A percentile compares a stretch with the other conserved stretches of the same genome.
Conservation (phyloP, 1,140 invertebrate species). For the Drosophila parabipectinata region DNA sequence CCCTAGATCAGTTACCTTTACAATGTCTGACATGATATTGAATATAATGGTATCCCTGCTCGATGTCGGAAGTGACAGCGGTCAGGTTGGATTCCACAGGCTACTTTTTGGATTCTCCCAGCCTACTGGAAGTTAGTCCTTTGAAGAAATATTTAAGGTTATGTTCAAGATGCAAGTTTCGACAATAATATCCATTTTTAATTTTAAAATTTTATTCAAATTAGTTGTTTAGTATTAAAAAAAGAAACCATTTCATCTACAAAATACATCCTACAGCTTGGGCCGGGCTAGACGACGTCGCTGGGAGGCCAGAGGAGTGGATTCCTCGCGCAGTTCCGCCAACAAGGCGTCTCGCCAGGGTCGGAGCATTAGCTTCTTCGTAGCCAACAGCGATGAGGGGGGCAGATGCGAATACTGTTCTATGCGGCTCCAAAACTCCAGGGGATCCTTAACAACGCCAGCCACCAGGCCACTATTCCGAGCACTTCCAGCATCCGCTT, state of each 20-base stretch:
- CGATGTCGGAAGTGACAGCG: background rate
- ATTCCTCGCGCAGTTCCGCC: conserved; percentile 43
- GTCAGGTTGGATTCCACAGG: background rate
- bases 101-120: background rate
- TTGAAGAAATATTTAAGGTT: no score
- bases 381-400: conserved; percentile 85
- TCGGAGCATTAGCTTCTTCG: conserved; percentile 85
- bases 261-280: conserved; percentile 8
- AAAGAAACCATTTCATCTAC: no score
- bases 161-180: no score
- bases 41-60: no score
- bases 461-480: conserved; percentile 88
- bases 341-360: conserved; percentile 41
- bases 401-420: conserved; percentile 85
- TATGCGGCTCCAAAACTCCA: conserved; percentile 86
- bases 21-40: background rate
- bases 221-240: no score
- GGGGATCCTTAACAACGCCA: conserved; percentile 86
- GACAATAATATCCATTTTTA: background rate
- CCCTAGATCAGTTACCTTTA: background rate
- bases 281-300: conserved; percentile 13
- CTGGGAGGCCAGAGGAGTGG: conserved; percentile 39
- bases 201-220: background rate
- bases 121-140: no score
- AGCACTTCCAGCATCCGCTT: conserved; percentile 91